Base-by-base conservation (phyloP, 2,797 vertebrate species). In the Liparis tanakae region DNA sequence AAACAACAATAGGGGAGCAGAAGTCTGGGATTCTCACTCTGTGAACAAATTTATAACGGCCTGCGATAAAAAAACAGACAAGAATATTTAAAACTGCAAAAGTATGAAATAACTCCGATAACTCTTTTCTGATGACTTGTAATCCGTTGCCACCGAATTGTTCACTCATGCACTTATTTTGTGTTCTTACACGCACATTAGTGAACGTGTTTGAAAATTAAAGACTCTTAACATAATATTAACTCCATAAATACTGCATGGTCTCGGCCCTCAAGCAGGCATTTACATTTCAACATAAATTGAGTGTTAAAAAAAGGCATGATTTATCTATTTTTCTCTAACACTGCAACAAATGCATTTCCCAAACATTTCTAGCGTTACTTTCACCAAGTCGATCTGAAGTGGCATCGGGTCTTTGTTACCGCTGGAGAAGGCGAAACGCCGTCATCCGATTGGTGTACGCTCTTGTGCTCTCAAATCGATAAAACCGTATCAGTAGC, bases 181-280 rank as follows among this genome's bases (percentile, higher is more conserved):
- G 1, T 30, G 25, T 30, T 30, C 36, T 36, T 36, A 46, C 44
- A 46, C 44, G 15, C 46, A 48, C 2, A 15, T 48, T 18, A 20
- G n/a, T 50, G 48, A 50, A 20, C 1, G 48, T 20, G 18, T 50
- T 50, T 34, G 43, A 71, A 67, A 81, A 51, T n/a, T 12, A 76
- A 75, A 66, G 39, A 58, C 34, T 56, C 33, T 48, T 60, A 69
- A 74, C 34, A 56, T 30, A 6, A 50, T 61, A 57, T 30, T 59
- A 82, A 78, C 36, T n/a, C n/a, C n/a, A n/a, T n/a, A 34, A 15
- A 56, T 34, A 41, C n/a, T 58, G 8, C 7, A 20, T 17, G 18
- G 18, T 54, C 43, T 18, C 13, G 15, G 12, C 25, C 44, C 46
- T 66, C 15, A 12, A 53, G n/a, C 46, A 64, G 33, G n/a, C 33